A percentile compares a stretch with the other conserved stretches of the same genome.
These are phyloP conservation scores for Suillia variegata DNA, from an alignment of 2,888 invertebrate species.

Conservation along the genomic window DNA sequence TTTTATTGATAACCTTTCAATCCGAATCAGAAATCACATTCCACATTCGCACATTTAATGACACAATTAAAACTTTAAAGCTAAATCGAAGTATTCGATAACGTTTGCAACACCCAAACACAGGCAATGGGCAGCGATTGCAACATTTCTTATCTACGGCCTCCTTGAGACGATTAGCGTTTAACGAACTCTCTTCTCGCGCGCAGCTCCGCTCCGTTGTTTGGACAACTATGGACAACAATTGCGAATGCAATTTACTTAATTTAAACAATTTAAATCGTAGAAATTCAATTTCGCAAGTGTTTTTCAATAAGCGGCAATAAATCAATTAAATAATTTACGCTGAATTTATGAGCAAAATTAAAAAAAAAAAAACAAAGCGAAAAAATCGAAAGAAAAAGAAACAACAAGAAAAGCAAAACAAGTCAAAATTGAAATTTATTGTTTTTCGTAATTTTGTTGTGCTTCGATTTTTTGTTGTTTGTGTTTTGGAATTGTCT, in stretches of 20 bases:
- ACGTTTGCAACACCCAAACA: no score
- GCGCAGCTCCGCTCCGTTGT: no score
- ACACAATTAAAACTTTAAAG: no score
- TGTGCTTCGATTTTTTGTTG: background rate
- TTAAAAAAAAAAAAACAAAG: background rate
- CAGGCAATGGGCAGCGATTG: no score
- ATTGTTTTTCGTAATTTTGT: background rate
- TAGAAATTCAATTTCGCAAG: background rate
- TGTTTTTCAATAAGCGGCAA: background rate
- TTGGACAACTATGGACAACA: background rate
- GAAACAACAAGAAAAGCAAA: background rate
- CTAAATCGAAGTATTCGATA: no score
- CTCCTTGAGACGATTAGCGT: background rate
- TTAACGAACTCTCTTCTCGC: no score
- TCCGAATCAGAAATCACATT: no score
- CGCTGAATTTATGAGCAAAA: background rate
- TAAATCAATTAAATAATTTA: slow-evolving; percentile 6
- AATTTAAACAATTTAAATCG: background rate
- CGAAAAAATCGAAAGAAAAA: background rate
- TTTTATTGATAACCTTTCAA: no score
- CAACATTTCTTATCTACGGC: background rate
- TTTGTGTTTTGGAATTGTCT: no score
- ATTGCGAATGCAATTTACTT: background rate
- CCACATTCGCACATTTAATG: no score
- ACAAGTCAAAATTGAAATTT: background rate